Evolutionary conservation across 2,797 vertebrate species (phyloP).

Genomic region (Cirrhinus molitorella): DNA sequence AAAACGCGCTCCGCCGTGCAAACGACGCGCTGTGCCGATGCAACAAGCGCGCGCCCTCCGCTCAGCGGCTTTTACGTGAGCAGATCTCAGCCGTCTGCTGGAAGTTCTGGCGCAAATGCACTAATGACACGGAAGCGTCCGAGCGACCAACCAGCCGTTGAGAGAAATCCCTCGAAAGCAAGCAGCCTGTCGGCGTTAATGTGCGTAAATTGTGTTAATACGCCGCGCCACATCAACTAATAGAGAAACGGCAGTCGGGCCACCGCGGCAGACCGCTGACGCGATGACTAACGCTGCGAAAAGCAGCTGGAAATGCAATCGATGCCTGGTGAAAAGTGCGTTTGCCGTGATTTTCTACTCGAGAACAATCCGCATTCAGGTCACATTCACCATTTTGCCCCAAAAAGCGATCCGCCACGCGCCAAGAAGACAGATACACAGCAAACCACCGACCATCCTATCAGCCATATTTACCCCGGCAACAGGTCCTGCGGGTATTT

Average conservation of each 20-base stretch:
- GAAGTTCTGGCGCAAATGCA: slow-evolving; percentile 78
- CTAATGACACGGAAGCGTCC: slow-evolving; percentile 64
- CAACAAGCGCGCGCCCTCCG: slow-evolving; percentile 81
- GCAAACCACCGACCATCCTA: slow-evolving; percentile 51
- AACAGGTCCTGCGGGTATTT: slow-evolving; percentile 66
- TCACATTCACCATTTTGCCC: slow-evolving; percentile 60
- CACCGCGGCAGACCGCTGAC: slow-evolving; percentile 69
- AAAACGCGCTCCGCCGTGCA: slow-evolving; percentile 57
- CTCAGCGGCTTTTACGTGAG: slow-evolving; percentile 69
- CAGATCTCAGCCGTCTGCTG: slow-evolving; percentile 78
- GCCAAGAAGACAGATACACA: slow-evolving; percentile 40
- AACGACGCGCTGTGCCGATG: slow-evolving; percentile 67
- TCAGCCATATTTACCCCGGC: slow-evolving; percentile 62
- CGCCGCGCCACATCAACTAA: slow-evolving; percentile 8
- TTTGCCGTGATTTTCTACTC: slow-evolving; percentile 52
- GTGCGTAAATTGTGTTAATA: not conserved
- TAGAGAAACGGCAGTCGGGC: slow-evolving; percentile 63
- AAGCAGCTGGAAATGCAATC: slow-evolving; percentile 72
- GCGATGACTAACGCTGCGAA: slow-evolving; percentile 84
- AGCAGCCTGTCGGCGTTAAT: slow-evolving; percentile 29
- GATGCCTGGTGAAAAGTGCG: slow-evolving; percentile 58
- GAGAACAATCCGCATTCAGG: slow-evolving; percentile 52
- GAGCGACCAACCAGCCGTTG: slow-evolving; percentile 52
- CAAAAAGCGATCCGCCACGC: slow-evolving; percentile 45
- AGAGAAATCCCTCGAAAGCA: slow-evolving; percentile 58